A percentile compares a stretch with the other conserved stretches of the same genome.
Conservation (phyloP, 2,113 vertebrate species). For the Gulo gulo region DNA sequence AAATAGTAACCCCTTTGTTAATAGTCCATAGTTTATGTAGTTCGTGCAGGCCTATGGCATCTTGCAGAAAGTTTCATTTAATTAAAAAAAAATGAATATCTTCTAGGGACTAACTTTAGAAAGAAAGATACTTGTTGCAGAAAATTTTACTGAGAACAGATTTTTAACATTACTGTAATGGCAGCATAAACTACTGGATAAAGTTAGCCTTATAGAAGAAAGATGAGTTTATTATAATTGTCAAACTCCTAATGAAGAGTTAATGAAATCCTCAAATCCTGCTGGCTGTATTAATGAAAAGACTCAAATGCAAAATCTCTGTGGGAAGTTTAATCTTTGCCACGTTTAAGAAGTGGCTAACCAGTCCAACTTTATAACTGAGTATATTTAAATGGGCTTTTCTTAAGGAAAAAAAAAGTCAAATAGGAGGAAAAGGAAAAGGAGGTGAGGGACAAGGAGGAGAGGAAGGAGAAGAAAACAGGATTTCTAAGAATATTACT, state of each 20-base stretch:
- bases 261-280: conserved; percentile 9
- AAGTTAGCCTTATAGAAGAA: neutral
- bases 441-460: neutral
- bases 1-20: neutral
- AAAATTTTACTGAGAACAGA: neutral
- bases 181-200: neutral
- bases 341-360: neutral
- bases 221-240: neutral
- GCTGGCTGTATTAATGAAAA: neutral
- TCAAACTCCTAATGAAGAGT: conserved; percentile 2
- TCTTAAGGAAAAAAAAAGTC: neutral
- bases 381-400: neutral
- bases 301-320: neutral
- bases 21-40: neutral
- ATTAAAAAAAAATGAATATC: neutral
- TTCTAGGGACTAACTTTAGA: neutral
- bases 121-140: neutral
- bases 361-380: neutral
- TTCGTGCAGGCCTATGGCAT: neutral
- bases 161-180: neutral
- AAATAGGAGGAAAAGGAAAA: neutral
- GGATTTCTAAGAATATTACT: neutral
- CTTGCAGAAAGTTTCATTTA: neutral
- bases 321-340: neutral
- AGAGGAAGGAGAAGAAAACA: neutral